phyloP scores from a whole-genome alignment of 2,113 vertebrate genomes.

The Centrocercus urophasianus region DNA sequence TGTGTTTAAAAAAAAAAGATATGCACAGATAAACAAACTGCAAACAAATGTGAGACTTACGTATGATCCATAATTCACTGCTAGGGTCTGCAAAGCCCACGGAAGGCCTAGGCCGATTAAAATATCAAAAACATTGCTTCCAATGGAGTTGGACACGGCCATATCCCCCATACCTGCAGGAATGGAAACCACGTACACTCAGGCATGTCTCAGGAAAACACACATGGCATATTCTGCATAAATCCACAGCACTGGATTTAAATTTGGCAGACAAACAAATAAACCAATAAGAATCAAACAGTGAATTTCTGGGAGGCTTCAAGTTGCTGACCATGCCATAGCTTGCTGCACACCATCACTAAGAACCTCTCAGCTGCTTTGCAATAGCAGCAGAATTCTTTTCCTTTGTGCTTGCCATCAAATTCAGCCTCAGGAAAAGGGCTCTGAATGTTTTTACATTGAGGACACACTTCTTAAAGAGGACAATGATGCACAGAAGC shows the following conservation, averaged over 20 bases:
- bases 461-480: neutral
- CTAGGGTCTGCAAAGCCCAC: constrained; percentile 92
- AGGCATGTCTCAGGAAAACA: neutral
- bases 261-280: neutral
- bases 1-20: neutral
- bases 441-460: neutral
- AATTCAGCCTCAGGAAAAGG: neutral
- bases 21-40: neutral
- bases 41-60: constrained; percentile 80
- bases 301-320: neutral
- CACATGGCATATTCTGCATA: neutral
- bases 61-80: constrained; percentile 91
- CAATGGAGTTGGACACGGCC: constrained; percentile 97
- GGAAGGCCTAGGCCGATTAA: constrained; percentile 94
- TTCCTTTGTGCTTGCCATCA: neutral
- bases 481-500: neutral
- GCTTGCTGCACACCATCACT: neutral
- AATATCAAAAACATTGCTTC: constrained; percentile 98
- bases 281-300: no score
- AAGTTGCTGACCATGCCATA: neutral
- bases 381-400: neutral
- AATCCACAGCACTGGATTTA: neutral
- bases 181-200: neutral
- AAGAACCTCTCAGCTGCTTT: neutral
- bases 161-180: constrained; percentile 94